Percentiles rank a stretch among this genome's conserved stretches.
Evolutionary conservation across 35 echinoderm and acorn worm species (phyloP).

Genomic region (Apostichopus parvimensis): DNA sequence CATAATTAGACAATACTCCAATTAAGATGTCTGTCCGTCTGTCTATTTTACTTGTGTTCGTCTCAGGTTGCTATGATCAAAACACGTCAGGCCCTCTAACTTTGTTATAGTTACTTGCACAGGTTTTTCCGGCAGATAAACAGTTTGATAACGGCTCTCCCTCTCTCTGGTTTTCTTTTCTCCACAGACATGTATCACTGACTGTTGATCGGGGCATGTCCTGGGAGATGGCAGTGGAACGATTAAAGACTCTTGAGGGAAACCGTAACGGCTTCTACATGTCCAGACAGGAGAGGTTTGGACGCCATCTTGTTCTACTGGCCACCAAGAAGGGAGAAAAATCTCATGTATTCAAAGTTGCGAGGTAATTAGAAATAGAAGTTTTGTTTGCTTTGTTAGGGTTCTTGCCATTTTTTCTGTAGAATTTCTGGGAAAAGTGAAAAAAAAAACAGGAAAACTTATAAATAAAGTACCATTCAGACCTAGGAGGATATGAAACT

Average conservation of each 20-base stretch:
- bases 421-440: too few relatives aligned
- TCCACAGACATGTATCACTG: conserved; percentile 68
- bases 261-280: conserved; percentile 87
- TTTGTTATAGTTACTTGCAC: too few relatives aligned
- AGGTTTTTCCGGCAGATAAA: neutral
- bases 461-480: too few relatives aligned
- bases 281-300: conserved; percentile 77
- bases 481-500: too few relatives aligned
- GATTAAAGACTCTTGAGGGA: conserved; percentile 55
- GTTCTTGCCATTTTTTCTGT: too few relatives aligned
- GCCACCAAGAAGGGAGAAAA: conserved; percentile 87
- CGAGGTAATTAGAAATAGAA: conserved; percentile 63
- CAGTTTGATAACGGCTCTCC: neutral
- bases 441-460: too few relatives aligned
- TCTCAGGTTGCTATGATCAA: too few relatives aligned
- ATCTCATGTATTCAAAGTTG: conserved; percentile 76
- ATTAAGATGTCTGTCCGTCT: too few relatives aligned
- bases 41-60: too few relatives aligned
- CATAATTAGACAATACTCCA: too few relatives aligned
- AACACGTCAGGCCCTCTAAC: too few relatives aligned
- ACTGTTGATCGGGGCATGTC: conserved; percentile 85
- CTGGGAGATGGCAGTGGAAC: conserved; percentile 77
- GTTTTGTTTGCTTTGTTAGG: neutral
- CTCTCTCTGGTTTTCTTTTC: neutral
- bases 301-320: conserved; percentile 68